A percentile compares a stretch with the other conserved stretches of the same genome.
Evolutionary conservation across 2,888 invertebrate species (phyloP).

Genomic region (Dryomyza anilis): DNA sequence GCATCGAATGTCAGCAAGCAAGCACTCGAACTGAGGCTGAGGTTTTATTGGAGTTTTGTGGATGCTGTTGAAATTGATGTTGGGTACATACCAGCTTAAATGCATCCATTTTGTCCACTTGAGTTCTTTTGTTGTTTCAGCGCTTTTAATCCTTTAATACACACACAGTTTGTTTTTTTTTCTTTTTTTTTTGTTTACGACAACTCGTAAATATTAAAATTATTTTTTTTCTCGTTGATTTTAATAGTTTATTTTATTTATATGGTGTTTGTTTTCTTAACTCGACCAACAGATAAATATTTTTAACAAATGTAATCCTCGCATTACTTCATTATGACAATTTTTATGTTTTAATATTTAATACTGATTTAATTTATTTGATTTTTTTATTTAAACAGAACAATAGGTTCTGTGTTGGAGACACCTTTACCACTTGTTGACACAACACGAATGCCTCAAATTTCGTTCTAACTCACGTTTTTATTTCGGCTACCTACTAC

Average conservation of each 20-base stretch:
- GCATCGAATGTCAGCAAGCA: too few species aligned
- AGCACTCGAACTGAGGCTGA: too few species aligned
- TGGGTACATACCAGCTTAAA: constrained; percentile 11
- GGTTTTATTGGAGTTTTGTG: background rate
- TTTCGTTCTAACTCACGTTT: constrained; percentile 37
- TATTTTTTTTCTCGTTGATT: background rate
- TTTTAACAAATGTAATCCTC: too few species aligned
- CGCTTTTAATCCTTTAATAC: background rate
- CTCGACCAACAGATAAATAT: too few species aligned
- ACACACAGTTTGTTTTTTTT: background rate
- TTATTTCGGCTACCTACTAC: constrained; percentile 39
- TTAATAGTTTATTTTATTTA: background rate
- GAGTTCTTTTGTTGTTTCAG: background rate
- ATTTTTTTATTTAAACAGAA: too few species aligned
- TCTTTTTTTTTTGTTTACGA: too few species aligned
- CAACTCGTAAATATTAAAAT: background rate
- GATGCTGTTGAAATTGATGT: background rate
- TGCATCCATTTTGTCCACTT: background rate
- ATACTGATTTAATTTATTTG: too few species aligned
- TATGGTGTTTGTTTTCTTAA: too few species aligned
- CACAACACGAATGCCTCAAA: constrained; percentile 46
- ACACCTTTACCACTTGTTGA: constrained; percentile 23
- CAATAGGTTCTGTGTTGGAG: too few species aligned
- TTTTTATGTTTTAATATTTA: too few species aligned
- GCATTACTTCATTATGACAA: too few species aligned